These are phyloP conservation scores for Thelaira solivaga DNA, from an alignment of 2,888 invertebrate genomes.

Conservation along the genomic window DNA sequence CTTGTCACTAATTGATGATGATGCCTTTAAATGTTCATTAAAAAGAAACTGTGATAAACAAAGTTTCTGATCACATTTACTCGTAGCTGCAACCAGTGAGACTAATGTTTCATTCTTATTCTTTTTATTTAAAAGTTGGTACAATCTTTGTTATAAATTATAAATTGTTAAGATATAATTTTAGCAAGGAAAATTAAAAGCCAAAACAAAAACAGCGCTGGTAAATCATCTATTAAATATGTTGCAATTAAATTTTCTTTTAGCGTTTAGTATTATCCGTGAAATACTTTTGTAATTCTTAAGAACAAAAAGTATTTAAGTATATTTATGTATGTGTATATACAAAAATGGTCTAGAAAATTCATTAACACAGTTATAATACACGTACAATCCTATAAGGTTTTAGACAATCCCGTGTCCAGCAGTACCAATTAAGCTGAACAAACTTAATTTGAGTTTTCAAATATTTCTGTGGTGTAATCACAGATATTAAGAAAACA, in stretches of 20 bases:
- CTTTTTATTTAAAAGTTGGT: too few species aligned
- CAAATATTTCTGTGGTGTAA: too few species aligned
- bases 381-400: neutral
- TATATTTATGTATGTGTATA: neutral
- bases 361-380: slow-evolving; percentile 29
- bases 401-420: neutral
- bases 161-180: neutral
- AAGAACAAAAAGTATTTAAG: slow-evolving; percentile 1
- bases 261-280: slow-evolving; percentile 5
- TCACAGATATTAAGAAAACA: too few species aligned
- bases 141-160: neutral
- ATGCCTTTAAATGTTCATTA: too few species aligned
- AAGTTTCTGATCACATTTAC: too few species aligned
- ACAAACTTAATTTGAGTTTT: too few species aligned
- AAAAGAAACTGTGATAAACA: too few species aligned
- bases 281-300: slow-evolving; percentile 27
- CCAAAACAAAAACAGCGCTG: neutral
- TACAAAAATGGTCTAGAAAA: slow-evolving; percentile 19
- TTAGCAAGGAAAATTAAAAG: too few species aligned
- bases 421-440: neutral
- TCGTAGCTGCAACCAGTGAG: too few species aligned
- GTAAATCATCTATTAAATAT: slow-evolving; percentile 28
- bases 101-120: too few species aligned
- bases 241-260: slow-evolving; percentile 35
- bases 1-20: too few species aligned